These are phyloP conservation scores for Nephila pilipes DNA, from an alignment of 1,140 invertebrate genomes.

Conservation along the genomic window DNA sequence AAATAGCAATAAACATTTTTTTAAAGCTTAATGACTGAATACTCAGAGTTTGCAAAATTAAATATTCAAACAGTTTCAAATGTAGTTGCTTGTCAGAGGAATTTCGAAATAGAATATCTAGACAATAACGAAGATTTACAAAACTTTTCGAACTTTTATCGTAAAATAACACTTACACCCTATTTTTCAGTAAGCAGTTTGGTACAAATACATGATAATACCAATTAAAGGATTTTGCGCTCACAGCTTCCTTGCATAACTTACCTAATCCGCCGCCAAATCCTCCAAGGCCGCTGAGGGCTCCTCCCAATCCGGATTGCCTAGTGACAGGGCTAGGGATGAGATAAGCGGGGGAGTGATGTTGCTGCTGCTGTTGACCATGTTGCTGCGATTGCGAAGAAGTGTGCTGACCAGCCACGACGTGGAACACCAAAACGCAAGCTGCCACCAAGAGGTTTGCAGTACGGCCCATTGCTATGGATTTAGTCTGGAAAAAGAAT, in stretches of 20 bases:
- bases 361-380: constrained; percentile 14
- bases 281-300: constrained; percentile 52
- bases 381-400: constrained; percentile 43
- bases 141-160: no score
- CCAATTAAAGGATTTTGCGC: no score
- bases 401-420: constrained; percentile 5
- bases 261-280: constrained; percentile 61
- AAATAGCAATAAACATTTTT: no score
- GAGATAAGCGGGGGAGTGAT: constrained; percentile 67
- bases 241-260: background rate
- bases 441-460: background rate
- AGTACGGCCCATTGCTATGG: constrained; percentile 11
- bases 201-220: no score
- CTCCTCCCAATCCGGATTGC: constrained; percentile 56
- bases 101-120: no score
- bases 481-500: background rate
- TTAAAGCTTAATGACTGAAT: no score
- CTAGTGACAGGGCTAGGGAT: constrained; percentile 69
- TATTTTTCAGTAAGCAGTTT: no score
- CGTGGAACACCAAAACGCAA: background rate
- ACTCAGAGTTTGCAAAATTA: no score
- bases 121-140: no score
- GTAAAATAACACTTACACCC: no score
- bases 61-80: no score
- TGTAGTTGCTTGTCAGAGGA: no score